These are phyloP conservation scores for Drosophila sulfurigaster DNA, from an alignment of 1,140 invertebrate genomes.

Conservation along the genomic window DNA sequence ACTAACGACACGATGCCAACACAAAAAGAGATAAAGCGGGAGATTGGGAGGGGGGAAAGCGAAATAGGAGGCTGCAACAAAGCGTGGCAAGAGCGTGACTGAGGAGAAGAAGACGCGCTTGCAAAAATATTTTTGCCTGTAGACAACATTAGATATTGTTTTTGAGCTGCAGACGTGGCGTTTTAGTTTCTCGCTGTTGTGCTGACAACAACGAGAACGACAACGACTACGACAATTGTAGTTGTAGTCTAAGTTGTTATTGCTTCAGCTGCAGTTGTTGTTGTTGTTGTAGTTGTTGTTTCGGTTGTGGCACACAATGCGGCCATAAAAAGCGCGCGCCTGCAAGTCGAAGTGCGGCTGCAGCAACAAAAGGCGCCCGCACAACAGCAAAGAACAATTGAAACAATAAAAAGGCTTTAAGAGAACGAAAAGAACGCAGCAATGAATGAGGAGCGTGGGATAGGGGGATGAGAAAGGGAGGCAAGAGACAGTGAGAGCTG, in stretches of 20 bases:
- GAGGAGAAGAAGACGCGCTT: constrained; percentile 46
- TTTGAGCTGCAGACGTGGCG: constrained; percentile 73
- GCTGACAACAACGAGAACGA: constrained; percentile 38
- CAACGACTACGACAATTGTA: constrained; percentile 21
- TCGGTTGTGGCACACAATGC: constrained; percentile 63
- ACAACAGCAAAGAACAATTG: constrained; percentile 65
- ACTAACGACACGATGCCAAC: constrained; percentile 9
- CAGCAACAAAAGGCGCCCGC: constrained; percentile 58
- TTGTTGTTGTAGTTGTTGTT: constrained; percentile 32
- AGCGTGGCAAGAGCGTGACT: constrained; percentile 35
- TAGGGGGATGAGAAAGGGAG: background rate
- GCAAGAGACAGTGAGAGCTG: too few relatives aligned
- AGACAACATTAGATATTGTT: constrained; percentile 82
- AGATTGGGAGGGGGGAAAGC: constrained; percentile 29
- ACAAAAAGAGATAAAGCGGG: constrained; percentile 1
- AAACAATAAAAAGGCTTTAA: constrained; percentile 80
- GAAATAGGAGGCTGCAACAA: constrained; percentile 30
- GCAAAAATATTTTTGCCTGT: constrained; percentile 75
- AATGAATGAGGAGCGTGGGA: too few relatives aligned
- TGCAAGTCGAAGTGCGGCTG: constrained; percentile 52
- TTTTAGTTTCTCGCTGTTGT: constrained; percentile 50
- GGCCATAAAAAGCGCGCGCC: constrained; percentile 69
- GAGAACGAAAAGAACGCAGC: constrained; percentile 8
- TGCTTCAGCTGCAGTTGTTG: constrained; percentile 38
- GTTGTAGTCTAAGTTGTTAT: constrained; percentile 29